Percentiles rank a stretch among this genome's conserved stretches.
These are phyloP conservation scores for Drosophila cognata DNA, from an alignment of 2,888 invertebrate genomes.

Conservation along the genomic window DNA sequence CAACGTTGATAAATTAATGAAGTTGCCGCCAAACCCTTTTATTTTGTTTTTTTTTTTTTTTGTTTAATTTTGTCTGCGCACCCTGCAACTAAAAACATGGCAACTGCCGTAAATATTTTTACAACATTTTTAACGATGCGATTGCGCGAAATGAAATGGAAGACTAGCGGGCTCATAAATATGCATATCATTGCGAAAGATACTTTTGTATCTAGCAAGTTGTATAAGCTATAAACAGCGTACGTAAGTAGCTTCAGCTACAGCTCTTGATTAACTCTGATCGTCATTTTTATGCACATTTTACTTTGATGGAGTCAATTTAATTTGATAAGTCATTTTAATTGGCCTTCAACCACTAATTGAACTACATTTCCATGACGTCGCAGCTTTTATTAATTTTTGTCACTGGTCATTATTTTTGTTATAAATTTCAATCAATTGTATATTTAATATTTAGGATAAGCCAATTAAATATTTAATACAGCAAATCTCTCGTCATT, in stretches of 20 bases:
- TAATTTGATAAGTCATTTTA: conserved; percentile 26
- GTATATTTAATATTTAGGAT: not conserved
- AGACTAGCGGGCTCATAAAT: conserved; percentile 56
- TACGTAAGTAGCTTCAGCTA: conserved; percentile 42
- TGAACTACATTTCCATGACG: conserved; percentile 1
- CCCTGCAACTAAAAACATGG: conserved; percentile 18
- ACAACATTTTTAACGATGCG: conserved; percentile 67
- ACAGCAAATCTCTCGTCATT: not conserved
- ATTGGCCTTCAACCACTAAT: conserved; percentile 16
- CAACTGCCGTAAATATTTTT: conserved; percentile 60
- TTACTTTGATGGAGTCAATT: conserved; percentile 41
- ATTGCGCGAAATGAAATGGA: conserved; percentile 48
- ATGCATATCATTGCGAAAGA: conserved; percentile 55
- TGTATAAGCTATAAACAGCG: conserved; percentile 29
- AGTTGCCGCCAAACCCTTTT: conserved; percentile 61
- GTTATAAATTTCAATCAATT: not conserved
- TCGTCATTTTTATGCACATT: conserved; percentile 31
- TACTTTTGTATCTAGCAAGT: conserved; percentile 48
- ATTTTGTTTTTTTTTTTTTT: not conserved
- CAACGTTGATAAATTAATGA: conserved; percentile 69
- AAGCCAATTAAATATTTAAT: not conserved
- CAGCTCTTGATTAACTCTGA: conserved; percentile 26
- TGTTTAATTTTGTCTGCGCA: not conserved
- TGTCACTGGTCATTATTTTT: not conserved
- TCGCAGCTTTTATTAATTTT: not conserved